Evolutionary conservation across 2,113 vertebrate species (phyloP), one percentile per base, ranked within the genome.

Genomic region (Microtus montanus): DNA sequence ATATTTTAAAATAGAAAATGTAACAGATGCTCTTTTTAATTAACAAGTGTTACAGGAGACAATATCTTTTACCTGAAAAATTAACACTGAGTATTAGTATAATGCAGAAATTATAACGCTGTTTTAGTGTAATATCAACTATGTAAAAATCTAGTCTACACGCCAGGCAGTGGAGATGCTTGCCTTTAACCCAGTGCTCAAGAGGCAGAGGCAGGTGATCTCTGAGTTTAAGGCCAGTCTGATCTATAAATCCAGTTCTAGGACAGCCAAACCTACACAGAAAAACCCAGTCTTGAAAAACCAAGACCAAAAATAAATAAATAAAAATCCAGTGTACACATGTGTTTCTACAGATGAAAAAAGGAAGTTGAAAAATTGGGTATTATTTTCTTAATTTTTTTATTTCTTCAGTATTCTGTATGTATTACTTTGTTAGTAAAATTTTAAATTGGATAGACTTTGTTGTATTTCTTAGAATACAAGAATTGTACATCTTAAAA

Each of bases 361-460:
- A 80, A 61, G 79, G 66, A 14, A 74, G 58, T 9, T 82, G 79
- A 26, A 87, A 33, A 20, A n/a, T 2, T 82, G 30, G 35, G 8
- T 77, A 88, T 92, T 89, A 33, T 52, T 90, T 94, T 91, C 58
- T 90, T 66, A 90, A 54, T 35, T 77, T 90, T 88, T 79, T 41
- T 20, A 86, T 90, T 88, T 88, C 58, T 12, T 82, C 66, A 73
- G 30, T 70, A 90, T 85, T 94, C 73, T 95, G 9, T 79, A 61
- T 85, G 9, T 91, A 20, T 93, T 93, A 90, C 33, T 61, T 86
- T 47, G 26, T 24, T 68, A 91, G 8, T 94, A 38, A 83, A 47
- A 92, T 89, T 94, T 94, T 93, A 83, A 91, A 89, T 91, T 82
- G 73, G 17, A 28, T 87, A 87, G 14, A 86, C 24, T 63, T 41